phyloP scores from a whole-genome alignment of 2,888 invertebrate species.

The Liodrosophila aerea region DNA sequence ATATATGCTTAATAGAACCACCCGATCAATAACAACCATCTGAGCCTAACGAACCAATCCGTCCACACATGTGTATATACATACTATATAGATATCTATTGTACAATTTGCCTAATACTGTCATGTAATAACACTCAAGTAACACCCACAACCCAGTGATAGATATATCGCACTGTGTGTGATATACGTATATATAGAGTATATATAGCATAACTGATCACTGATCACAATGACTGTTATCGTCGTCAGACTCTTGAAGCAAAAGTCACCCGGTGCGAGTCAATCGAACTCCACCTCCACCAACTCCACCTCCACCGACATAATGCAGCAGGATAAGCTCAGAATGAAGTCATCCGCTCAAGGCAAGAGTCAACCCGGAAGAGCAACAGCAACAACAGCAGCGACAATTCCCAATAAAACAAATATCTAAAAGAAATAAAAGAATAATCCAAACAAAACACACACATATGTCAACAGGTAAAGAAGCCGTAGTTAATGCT shows the following conservation, averaged over 20 bases:
- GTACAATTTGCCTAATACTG: slow-evolving; percentile 12
- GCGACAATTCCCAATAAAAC: not conserved
- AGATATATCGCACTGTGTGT: no score
- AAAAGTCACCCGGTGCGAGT: slow-evolving; percentile 62
- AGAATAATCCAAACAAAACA: slow-evolving; percentile 2
- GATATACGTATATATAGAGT: slow-evolving; percentile 25
- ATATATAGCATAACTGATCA: slow-evolving; percentile 6
- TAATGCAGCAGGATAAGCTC: slow-evolving; percentile 61
- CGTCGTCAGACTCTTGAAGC: slow-evolving; percentile 64
- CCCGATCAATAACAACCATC: not conserved
- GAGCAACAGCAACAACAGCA: not conserved
- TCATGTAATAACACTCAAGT: slow-evolving; percentile 3
- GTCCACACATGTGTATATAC: slow-evolving; percentile 5
- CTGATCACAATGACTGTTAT: slow-evolving; percentile 13
- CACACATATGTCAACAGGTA: slow-evolving; percentile 31
- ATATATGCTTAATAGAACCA: slow-evolving; percentile 3
- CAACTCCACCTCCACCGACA: slow-evolving; percentile 69
- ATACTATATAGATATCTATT: slow-evolving; percentile 7
- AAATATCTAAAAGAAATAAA: not conserved
- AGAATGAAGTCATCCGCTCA: slow-evolving; percentile 47
- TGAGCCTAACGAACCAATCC: slow-evolving; percentile 18
- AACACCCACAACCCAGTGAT: not conserved
- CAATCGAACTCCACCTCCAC: slow-evolving; percentile 75
- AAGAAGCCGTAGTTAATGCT: slow-evolving; percentile 8
- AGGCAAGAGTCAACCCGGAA: slow-evolving; percentile 20